phyloP scores from a whole-genome alignment of 1,140 invertebrate genomes.

The Lucilia cuprina region DNA sequence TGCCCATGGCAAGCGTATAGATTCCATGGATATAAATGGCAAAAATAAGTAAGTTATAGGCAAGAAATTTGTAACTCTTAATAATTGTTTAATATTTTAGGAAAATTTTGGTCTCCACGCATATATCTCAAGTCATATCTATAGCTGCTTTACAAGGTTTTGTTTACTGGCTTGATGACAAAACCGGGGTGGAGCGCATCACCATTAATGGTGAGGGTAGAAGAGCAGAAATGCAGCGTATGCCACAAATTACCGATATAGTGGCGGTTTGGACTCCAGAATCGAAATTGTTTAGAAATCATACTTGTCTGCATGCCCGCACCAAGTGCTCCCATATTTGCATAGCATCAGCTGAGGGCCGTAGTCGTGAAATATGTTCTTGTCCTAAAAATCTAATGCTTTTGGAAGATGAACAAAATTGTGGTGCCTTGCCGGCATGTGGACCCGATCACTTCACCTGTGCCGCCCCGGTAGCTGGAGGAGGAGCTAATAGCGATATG shows the following conservation, averaged over 20 bases:
- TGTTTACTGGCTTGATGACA: conserved; percentile 86
- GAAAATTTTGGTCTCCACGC: conserved; percentile 62
- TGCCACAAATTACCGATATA: conserved; percentile 70
- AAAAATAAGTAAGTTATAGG: conserved; percentile 68
- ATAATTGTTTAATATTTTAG: conserved; percentile 42
- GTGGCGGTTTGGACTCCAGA: conserved; percentile 66
- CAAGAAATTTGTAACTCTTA: neutral
- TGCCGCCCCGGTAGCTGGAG: conserved; percentile 59
- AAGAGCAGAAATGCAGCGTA: conserved; percentile 63
- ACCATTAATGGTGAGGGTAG: conserved; percentile 65
- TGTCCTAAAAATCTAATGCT: conserved; percentile 80
- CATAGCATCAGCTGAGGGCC: conserved; percentile 73
- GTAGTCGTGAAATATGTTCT: conserved; percentile 70
- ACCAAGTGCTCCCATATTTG: conserved; percentile 64
- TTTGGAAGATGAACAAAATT: conserved; percentile 73
- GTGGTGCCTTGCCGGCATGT: conserved; percentile 77
- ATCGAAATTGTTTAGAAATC: conserved; percentile 53
- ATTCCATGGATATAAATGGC: conserved; percentile 77
- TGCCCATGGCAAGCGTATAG: conserved; percentile 79
- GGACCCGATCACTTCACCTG: conserved; percentile 81
- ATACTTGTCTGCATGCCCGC: conserved; percentile 56
- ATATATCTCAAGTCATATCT: conserved; percentile 65
- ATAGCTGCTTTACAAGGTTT: conserved; percentile 74
- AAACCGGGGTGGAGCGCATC: conserved; percentile 66
- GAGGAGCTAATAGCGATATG: conserved; percentile 48